A percentile compares a stretch with the other conserved stretches of the same genome.
These are phyloP conservation scores for Drosophila neonasuta DNA, from an alignment of 2,888 invertebrate genomes.

Conservation along the genomic window DNA sequence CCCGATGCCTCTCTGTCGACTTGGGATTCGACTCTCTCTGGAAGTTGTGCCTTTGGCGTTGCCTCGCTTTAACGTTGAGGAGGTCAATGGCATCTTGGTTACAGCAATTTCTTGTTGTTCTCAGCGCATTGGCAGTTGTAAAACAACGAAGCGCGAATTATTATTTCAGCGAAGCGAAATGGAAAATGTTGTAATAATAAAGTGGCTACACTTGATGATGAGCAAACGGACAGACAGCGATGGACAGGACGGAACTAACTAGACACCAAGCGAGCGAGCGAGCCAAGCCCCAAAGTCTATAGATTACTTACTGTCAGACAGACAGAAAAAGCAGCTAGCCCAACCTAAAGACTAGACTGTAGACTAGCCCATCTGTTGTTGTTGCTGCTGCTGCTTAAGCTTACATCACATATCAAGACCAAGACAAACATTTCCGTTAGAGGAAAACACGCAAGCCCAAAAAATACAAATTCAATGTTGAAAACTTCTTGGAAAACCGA, in stretches of 20 bases:
- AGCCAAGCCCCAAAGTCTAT: conserved; percentile 58
- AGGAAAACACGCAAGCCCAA: conserved; percentile 53
- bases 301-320: conserved; percentile 40
- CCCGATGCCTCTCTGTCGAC: conserved; percentile 24
- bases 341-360: background rate
- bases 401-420: conserved; percentile 53
- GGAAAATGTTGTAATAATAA: conserved; percentile 77
- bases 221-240: conserved; percentile 8
- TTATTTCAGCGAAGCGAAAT: conserved; percentile 75
- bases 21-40: conserved; percentile 16
- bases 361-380: conserved; percentile 38
- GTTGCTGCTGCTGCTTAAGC: conserved; percentile 23
- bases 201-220: conserved; percentile 49
- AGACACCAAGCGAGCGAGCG: conserved; percentile 27
- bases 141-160: conserved; percentile 75
- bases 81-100: conserved; percentile 56
- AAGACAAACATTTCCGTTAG: conserved; percentile 72
- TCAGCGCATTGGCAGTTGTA: conserved; percentile 58
- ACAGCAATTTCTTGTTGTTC: conserved; percentile 41
- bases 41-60: conserved; percentile 13
- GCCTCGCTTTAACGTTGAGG: conserved; percentile 20
- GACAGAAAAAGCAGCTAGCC: background rate
- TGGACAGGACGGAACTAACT: conserved; percentile 54
- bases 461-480: conserved; percentile 22
- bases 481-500: conserved; percentile 45